Evolutionary conservation across 2,797 vertebrate genomes (phyloP), one percentile per base, ranked within the genome.

Genomic region (Protosalanx chinensis): DNA sequence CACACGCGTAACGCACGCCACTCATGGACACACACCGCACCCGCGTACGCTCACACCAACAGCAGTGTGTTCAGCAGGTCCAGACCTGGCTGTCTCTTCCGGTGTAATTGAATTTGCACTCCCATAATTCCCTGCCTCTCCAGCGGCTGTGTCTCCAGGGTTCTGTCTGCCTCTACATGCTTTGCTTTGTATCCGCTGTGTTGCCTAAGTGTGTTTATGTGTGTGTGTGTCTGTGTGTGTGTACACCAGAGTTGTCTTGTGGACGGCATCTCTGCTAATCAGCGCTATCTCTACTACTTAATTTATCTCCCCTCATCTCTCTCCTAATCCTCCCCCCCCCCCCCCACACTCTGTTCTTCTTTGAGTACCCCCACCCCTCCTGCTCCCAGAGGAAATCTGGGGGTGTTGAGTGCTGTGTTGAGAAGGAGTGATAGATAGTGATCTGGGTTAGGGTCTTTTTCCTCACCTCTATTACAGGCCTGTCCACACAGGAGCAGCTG

Each of bases 61-160:
- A 59, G 57, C 57, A 79, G 81, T 87, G 85, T 88, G 88, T 91
- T 88, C 85, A 91, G 88, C 91, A 90, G 91, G 90, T 91, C 90
- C 90, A 92, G 91, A 90, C 91, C 89, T 91, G 89, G 88, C 84
- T 86, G 84, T 91, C 84, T 86, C 89, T 91, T 92, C 92, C 91
- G 88, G 89, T 91, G 87, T 92, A 92, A 93, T 93, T 93, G 88
- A 91, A 93, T 93, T 93, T 93, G 85, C 88, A 85, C 90, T 90
- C 88, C 87, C 88, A 87, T 93, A 90, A 92, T 91, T 92, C 91
- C 88, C 84, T 85, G 74, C 87, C 90, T 84, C 89, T 92, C 89
- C 88, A 86, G 87, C 88, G 88, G 83, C 85, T 82, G 68, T 85
- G 86, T 90, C 89, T 88, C 88, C 65, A 78, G 85, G 87, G 91